Percentiles rank a stretch among this genome's conserved stretches.
These are phyloP conservation scores for Lysandra bellargus DNA, from an alignment of 2,888 invertebrate genomes.

Conservation along the genomic window DNA sequence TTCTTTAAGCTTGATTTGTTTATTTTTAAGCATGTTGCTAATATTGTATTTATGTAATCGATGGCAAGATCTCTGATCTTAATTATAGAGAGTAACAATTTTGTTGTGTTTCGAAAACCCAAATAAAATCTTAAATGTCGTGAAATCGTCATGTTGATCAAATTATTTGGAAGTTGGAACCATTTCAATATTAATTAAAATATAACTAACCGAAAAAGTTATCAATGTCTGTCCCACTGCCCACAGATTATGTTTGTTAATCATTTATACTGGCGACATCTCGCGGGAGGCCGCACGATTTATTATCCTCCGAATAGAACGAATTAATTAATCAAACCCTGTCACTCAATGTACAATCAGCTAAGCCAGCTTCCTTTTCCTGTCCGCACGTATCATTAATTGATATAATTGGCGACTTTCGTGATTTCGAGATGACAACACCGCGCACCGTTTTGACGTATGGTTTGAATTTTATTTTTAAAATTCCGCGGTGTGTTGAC, in stretches of 20 bases:
- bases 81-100: too few relatives aligned
- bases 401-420: constrained; percentile 75
- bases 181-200: constrained; percentile 11
- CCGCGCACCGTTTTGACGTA: constrained; percentile 46
- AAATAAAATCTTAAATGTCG: not conserved
- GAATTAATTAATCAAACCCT: constrained; percentile 79
- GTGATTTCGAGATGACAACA: constrained; percentile 66
- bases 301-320: constrained; percentile 70
- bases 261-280: constrained; percentile 77
- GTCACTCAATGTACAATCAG: constrained; percentile 74
- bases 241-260: constrained; percentile 64
- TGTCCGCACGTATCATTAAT: constrained; percentile 75
- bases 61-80: not conserved
- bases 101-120: too few relatives aligned
- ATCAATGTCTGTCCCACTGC: constrained; percentile 43
- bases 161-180: constrained; percentile 3
- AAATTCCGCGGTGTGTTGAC: not conserved
- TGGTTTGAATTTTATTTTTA: constrained; percentile 36
- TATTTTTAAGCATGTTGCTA: not conserved
- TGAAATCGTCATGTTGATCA: not conserved
- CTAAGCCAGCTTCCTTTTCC: constrained; percentile 75
- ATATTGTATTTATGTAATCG: not conserved
- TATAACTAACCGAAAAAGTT: constrained; percentile 20
- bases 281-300: constrained; percentile 76
- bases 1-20: not conserved